These are phyloP conservation scores for Mustela lutreola DNA, from an alignment of 2,113 vertebrate species.

Conservation along the genomic window DNA sequence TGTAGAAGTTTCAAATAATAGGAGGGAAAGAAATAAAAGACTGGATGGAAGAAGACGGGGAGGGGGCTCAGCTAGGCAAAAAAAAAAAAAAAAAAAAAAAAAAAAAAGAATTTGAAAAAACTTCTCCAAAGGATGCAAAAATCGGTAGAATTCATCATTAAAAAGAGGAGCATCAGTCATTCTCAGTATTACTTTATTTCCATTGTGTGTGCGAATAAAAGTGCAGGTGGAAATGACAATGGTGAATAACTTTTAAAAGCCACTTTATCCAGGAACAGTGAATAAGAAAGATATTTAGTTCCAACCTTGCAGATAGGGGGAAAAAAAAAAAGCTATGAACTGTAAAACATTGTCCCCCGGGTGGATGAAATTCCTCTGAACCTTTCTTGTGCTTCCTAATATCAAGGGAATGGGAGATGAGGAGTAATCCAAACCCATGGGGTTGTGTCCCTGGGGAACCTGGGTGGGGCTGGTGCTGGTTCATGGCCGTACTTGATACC, in stretches of 20 bases:
- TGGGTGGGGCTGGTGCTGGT: not conserved
- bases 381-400: not conserved
- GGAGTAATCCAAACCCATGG: not conserved
- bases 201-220: constrained; percentile 66
- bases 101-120: constrained; percentile 55
- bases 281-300: constrained; percentile 68
- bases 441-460: not conserved
- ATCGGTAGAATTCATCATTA: constrained; percentile 64
- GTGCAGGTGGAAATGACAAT: not conserved
- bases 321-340: constrained; percentile 35
- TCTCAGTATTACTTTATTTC: constrained; percentile 66
- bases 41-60: not conserved
- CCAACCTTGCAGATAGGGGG: constrained; percentile 55
- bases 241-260: constrained; percentile 69
- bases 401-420: not conserved
- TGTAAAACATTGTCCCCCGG: not conserved
- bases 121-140: constrained; percentile 49
- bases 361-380: constrained; percentile 11
- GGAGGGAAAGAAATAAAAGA: constrained; percentile 24
- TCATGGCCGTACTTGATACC: not conserved
- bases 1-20: constrained; percentile 49
- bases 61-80: not conserved
- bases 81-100: not conserved
- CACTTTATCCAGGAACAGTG: constrained; percentile 59
- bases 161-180: constrained; percentile 68